phyloP scores from a whole-genome alignment of 2,113 vertebrate species.

The Halichoeres trimaculatus region DNA sequence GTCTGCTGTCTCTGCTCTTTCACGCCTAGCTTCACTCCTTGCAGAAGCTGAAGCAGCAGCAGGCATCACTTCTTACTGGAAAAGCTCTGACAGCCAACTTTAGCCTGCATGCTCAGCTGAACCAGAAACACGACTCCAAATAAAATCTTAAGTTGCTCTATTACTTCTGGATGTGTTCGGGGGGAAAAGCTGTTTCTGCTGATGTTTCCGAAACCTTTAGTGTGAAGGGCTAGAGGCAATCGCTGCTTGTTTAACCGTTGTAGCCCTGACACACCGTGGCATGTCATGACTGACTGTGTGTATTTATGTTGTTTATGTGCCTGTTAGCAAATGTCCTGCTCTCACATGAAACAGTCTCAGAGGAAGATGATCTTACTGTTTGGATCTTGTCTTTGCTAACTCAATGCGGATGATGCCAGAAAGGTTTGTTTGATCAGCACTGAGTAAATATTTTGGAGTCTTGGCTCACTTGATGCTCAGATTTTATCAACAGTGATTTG shows the following conservation, averaged over 20 bases:
- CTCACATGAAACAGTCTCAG: neutral
- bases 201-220: neutral
- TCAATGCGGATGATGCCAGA: neutral
- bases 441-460: neutral
- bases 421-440: neutral
- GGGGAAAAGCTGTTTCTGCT: neutral
- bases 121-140: no score
- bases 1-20: no score
- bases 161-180: no score
- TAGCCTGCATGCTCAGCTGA: no score
- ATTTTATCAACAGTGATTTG: constrained; percentile 1
- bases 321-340: no score
- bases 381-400: neutral
- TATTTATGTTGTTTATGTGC: no score
- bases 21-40: neutral
- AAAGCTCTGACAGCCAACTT: neutral
- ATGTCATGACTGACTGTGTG: no score
- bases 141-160: no score
- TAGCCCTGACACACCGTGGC: neutral
- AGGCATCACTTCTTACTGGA: neutral
- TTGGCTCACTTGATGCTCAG: neutral
- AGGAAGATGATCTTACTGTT: neutral
- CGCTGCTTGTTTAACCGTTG: no score
- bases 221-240: neutral
- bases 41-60: neutral